Percentiles rank a stretch among this genome's conserved stretches.
phyloP scores from a whole-genome alignment of 1,140 invertebrate species.

The Lordiphosa collinella region DNA sequence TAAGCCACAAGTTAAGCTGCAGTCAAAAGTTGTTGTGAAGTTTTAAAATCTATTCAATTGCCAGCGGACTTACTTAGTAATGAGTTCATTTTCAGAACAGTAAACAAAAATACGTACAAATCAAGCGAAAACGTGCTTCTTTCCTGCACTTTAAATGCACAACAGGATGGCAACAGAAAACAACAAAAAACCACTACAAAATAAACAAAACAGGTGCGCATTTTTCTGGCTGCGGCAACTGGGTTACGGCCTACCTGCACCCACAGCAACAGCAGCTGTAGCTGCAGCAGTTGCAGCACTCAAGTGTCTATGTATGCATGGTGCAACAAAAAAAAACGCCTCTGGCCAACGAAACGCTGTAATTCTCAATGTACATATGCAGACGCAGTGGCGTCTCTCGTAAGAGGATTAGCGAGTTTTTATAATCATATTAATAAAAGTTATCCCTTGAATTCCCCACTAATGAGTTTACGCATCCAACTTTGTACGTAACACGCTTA shows the following conservation, averaged over 20 bases:
- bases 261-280: too few relatives aligned
- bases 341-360: too few relatives aligned
- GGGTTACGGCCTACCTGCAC: neutral
- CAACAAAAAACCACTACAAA: slow-evolving; percentile 45
- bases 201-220: slow-evolving; percentile 74
- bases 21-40: slow-evolving; percentile 51
- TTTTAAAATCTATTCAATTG: slow-evolving; percentile 54
- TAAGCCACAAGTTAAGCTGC: slow-evolving; percentile 55
- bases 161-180: slow-evolving; percentile 27
- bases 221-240: slow-evolving; percentile 37
- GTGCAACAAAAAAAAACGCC: too few relatives aligned
- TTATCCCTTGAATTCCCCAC: too few relatives aligned
- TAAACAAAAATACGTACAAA: slow-evolving; percentile 1
- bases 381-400: too few relatives aligned
- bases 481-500: too few relatives aligned
- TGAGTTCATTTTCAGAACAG: slow-evolving; percentile 32
- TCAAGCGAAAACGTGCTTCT: slow-evolving; percentile 22
- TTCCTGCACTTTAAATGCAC: slow-evolving; percentile 50
- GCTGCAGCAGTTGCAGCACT: too few relatives aligned
- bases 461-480: too few relatives aligned
- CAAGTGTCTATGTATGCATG: neutral
- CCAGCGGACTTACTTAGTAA: slow-evolving; percentile 53
- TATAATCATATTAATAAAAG: too few relatives aligned
- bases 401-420: too few relatives aligned
- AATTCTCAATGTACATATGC: too few relatives aligned